Base-by-base conservation (phyloP, 2,888 invertebrate species). In the Pristionchus fissidentatus region DNA sequence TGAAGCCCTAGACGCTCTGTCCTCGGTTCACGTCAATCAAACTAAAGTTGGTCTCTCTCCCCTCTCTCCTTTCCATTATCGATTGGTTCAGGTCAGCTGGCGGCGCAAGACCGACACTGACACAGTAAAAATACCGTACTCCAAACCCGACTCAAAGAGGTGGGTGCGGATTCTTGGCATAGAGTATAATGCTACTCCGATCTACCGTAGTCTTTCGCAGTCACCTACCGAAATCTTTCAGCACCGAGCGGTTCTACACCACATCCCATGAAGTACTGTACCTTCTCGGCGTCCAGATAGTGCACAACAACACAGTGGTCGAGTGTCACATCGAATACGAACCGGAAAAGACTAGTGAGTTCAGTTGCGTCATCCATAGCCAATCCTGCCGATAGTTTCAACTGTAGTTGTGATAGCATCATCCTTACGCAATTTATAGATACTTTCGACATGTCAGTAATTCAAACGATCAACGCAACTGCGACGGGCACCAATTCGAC, bases 221-320 rank as follows among this genome's bases (percentile, higher is more conserved):
- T 49, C 32, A 49, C 29, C 29, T 52, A 77, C 35, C 32, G 49
- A 32, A 49, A 7, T 5, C 49, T 4, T 26, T 38, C 32, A 49
- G 77, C 70, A 70, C 32, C 19, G 15, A 32, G 26, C 79, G 79
- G 15, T 55, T 57, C 57, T 79, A 57, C 79, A 26, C n/a, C n/a
- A 79, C 57, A 55, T n/a, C 55, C 7, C 10, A 79, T 32, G 35
- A 55, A 10, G 38, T 29, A 19, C 19, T 81, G 46, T 62, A 62
- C n/a, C 35, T 81, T 0, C 35, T 81, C 29, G 62, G 62, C 1
- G 46, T 38, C 7, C 60, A 81, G 62, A 10, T 19, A 32, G 46
- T 29, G 32, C 80, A 81, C 60, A 81, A 81, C 38, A 35, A 62
- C 22, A 62, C 80, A 29, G 46, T 81, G 19, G 43, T 81, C 46